Evolutionary conservation across 1,140 invertebrate genomes (phyloP), one percentile per base, ranked within the genome.

Genomic region (Battus philenor): DNA sequence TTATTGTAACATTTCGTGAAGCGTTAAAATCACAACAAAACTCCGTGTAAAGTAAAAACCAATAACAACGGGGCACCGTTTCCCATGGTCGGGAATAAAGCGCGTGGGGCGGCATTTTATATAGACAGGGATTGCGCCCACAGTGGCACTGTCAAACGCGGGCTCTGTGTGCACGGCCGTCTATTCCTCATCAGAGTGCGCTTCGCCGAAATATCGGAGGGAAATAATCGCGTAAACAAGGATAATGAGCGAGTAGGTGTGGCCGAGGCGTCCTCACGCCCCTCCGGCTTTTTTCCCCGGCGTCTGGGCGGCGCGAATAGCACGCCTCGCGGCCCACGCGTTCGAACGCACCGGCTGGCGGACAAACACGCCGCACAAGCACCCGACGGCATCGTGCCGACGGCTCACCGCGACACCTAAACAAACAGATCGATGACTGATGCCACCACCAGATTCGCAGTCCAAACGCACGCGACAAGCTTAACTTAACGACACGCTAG

Each of bases 191-290:
- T 54, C 57, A 66, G 45, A 50, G 57, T 58, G 59, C 69, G 63
- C 62, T 41, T 38, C 71, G 68, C 58, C 78, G 65, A 79, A 82
- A 78, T 79, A 77, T 70, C 59, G 61, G 48, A 49, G 38, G 38
- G 22, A 51, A 71, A 72, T 68, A 61, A 69, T 75, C 67, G 68
- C 67, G 73, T 72, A 78, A 73, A 74, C 66, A 68, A 82, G 66
- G 75, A 78, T 81, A 81, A 79, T 75, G 61, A 76, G 59, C 59
- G 55, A 79, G 79, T 77, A 83, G 79, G 80, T 81, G 79, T 72
- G 70, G 77, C 64, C 68, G 59, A 49, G 53, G 47, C 56, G 47
- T 47, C 26, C 49, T 59, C 50, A 80, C 77, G 77, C 77, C 79
- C 77, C 77, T 69, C 68, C 64, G 63, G 59, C 56, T 69, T 77